Evolutionary conservation across 2,888 invertebrate species (phyloP).

Genomic region (Melieria picta): DNA sequence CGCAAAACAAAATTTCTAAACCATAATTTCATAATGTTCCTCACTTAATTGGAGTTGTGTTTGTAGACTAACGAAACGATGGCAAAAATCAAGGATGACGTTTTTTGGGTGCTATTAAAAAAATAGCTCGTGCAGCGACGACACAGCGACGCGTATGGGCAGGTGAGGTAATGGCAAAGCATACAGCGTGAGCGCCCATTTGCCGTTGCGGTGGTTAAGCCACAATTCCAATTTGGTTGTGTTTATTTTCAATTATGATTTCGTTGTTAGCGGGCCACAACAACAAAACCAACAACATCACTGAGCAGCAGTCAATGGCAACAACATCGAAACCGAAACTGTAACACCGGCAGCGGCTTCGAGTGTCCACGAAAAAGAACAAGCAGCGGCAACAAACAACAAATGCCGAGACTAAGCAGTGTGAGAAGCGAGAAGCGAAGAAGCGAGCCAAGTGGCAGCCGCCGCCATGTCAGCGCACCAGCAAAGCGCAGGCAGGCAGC

Average conservation of each 20-base stretch:
- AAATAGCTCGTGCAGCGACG: neutral
- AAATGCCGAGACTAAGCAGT: neutral
- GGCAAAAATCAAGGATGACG: no score
- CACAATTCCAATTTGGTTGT: slow-evolving; percentile 23
- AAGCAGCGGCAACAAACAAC: neutral
- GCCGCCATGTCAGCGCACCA: no score
- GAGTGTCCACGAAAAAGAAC: slow-evolving; percentile 6
- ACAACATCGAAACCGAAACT: no score
- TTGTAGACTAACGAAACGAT: no score
- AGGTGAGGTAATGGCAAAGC: neutral
- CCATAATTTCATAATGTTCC: no score
- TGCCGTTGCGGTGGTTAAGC: no score
- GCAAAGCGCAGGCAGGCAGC: no score
- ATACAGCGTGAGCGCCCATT: no score
- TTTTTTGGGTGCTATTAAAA: neutral
- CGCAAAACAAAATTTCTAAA: no score
- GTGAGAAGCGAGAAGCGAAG: neutral
- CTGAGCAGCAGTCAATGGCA: no score
- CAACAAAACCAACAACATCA: slow-evolving; percentile 27
- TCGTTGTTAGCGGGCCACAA: slow-evolving; percentile 21
- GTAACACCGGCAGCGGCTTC: no score
- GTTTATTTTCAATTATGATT: slow-evolving; percentile 35
- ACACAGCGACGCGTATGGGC: neutral
- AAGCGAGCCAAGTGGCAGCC: neutral
- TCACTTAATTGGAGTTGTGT: no score